Base-by-base conservation (phyloP, 2,797 vertebrate genomes). In the Phalanger gymnotis region DNA sequence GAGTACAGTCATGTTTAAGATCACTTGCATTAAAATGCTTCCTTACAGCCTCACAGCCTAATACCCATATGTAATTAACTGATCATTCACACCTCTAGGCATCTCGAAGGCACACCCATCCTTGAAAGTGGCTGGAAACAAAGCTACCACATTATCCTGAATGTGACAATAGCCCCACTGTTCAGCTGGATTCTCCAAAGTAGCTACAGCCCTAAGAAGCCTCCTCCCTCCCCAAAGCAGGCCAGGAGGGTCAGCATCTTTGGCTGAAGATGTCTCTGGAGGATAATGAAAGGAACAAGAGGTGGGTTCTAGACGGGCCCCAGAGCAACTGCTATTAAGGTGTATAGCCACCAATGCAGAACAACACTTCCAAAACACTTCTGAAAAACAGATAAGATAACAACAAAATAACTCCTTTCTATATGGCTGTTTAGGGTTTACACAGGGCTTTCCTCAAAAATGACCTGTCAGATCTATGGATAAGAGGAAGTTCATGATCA, bases 1-100 rank as follows among this genome's bases (percentile, higher is more conserved):
- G 13, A 92, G 40, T 92, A 94, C 31, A 19, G 53, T 40, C 66
- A 47, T 56, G 91, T 93, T 95, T 94, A 47, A n/a, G 81, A 81
- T 95, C 12, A 89, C 54, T 89, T 54, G 16, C 53, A 94, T 30
- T 27, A 91, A 95, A 28, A 30, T 52, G 94, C 55, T 90, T 56
- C 56, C 91, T 94, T 91, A 30, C 55, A 19, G 28, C 4, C 31
- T 95, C 81, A 92, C 87, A 57, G 66, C 53, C 28, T 91, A 81
- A 31, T 1, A 12, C 31, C 25, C 3, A 53, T 55, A 93, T 34
- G 6, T 58, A 92, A 93, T 90, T 94, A 94, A 56, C 54, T 40
- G 90, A 34, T 57, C 90, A 47, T 40, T 47, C 9, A 61, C 5
- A 54, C 31, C 47, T 0, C 58, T 40, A 94, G 73, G 28, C 92